Evolutionary conservation across 1,140 invertebrate species (phyloP).

Genomic region (fruit fly (Drosophila melanogaster)): DNA sequence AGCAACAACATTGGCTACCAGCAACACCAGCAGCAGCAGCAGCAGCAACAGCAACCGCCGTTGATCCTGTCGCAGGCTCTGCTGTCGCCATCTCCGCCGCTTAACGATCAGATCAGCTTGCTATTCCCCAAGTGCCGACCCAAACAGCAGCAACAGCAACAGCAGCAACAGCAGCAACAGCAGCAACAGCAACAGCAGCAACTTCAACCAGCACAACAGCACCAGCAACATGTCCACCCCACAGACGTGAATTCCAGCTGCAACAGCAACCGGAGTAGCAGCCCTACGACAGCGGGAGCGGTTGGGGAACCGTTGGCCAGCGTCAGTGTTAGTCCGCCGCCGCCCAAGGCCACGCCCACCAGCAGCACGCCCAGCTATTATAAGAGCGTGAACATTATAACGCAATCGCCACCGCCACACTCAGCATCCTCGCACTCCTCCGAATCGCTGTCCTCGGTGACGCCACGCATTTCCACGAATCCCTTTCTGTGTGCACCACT

Average conservation of each 20-base stretch:
- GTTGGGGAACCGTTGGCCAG: conserved; percentile 18
- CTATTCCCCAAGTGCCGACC: conserved; percentile 93
- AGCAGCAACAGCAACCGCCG: conserved; percentile 52
- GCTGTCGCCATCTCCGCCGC: conserved; percentile 85
- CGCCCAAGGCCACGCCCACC: conserved; percentile 22
- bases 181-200: conserved; percentile 22
- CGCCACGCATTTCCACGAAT: conserved; percentile 84
- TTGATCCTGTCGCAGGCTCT: conserved; percentile 71
- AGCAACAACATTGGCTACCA: conserved; percentile 30
- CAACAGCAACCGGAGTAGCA: conserved; percentile 28
- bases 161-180: conserved; percentile 53
- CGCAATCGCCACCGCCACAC: conserved; percentile 81
- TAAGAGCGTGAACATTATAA: conserved; percentile 79
- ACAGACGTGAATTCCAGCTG: conserved; percentile 36
- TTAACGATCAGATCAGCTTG: conserved; percentile 90
- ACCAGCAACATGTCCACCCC: conserved; percentile 26
- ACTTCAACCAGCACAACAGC: conserved; percentile 23
- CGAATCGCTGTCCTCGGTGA: conserved; percentile 84
- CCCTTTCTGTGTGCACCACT: conserved; percentile 73
- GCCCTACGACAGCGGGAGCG: conserved; percentile 28
- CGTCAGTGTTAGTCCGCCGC: conserved; percentile 14
- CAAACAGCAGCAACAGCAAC: conserved; percentile 73
- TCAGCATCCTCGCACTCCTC: conserved; percentile 85
- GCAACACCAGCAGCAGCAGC: conserved; percentile 52
- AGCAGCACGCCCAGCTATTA: conserved; percentile 71